Conservation (phyloP, 2,888 invertebrate species). For the Epinotia bilunana region DNA sequence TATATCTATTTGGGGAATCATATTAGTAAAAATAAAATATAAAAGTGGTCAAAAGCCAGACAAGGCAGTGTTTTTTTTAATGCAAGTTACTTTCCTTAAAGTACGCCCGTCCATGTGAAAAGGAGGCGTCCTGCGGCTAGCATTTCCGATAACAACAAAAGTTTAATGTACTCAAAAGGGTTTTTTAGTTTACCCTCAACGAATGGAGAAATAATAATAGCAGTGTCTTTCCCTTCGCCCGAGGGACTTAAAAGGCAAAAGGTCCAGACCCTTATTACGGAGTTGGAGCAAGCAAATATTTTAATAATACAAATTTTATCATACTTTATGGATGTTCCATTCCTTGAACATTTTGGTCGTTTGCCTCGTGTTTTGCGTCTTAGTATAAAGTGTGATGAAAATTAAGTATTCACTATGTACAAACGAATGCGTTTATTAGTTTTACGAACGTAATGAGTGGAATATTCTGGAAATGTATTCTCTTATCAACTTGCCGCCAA, state of each 20-base stretch:
- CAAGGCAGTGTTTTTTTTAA: not conserved
- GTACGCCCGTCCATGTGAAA: constrained; percentile 10
- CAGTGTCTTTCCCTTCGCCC: constrained; percentile 44
- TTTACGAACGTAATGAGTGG: too few relatives aligned
- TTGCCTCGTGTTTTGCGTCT: constrained; percentile 16
- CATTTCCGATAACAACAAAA: constrained; percentile 46
- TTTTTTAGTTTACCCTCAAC: constrained; percentile 43
- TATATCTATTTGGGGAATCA: too few relatives aligned
- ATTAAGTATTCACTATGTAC: not conserved
- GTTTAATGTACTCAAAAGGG: constrained; percentile 47
- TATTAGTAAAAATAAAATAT: too few relatives aligned
- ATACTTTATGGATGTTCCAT: constrained; percentile 33
- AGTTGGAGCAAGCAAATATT: constrained; percentile 47
- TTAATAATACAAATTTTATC: constrained; percentile 43
- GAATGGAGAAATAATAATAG: constrained; percentile 49
- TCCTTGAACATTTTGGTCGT: constrained; percentile 21
- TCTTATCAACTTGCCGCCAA: too few relatives aligned
- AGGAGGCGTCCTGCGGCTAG: constrained; percentile 25
- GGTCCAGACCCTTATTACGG: constrained; percentile 47
- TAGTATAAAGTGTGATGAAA: constrained; percentile 14
- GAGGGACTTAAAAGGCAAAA: constrained; percentile 47
- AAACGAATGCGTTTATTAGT: constrained; percentile 1
- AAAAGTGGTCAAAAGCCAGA: too few relatives aligned
- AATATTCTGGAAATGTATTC: too few relatives aligned
- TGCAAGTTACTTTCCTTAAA: not conserved